These are phyloP conservation scores for Phoeniculus purpureus DNA, from an alignment of 2,797 vertebrate genomes.

Conservation along the genomic window DNA sequence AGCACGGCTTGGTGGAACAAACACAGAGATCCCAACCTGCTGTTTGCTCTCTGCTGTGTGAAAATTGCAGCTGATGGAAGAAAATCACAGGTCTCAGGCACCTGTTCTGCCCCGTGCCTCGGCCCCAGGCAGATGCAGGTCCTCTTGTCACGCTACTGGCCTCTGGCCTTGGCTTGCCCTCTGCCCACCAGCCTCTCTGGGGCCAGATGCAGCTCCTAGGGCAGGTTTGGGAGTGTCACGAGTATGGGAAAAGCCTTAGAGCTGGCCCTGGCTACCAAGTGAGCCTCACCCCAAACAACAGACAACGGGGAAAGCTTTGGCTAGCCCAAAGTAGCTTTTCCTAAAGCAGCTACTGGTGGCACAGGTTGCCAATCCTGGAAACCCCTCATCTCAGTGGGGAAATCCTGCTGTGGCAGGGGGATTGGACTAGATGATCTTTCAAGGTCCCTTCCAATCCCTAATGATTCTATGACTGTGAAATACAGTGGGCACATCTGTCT, in stretches of 20 bases:
- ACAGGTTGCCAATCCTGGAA: neutral
- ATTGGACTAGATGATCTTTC: too few relatives aligned
- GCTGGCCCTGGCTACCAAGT: neutral
- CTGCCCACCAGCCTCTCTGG: neutral
- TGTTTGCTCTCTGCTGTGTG: neutral
- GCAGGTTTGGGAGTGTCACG: neutral
- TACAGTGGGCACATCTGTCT: neutral
- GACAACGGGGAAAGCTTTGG: neutral
- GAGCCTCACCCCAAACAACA: neutral
- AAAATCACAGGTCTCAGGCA: neutral
- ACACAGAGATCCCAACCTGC: neutral
- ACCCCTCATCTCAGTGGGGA: neutral
- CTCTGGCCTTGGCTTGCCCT: accelerated
- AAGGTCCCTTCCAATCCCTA: too few relatives aligned
- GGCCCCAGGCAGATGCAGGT: neutral
- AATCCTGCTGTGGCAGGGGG: too few relatives aligned
- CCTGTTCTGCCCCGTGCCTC: neutral
- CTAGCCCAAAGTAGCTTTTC: neutral
- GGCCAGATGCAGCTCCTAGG: neutral
- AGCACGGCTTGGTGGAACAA: neutral
- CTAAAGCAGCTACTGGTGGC: neutral
- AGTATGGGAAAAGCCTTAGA: neutral
- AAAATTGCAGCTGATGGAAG: neutral
- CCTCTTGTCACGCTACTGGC: neutral
- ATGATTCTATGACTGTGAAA: too few relatives aligned